Conservation (phyloP, 2,888 invertebrate genomes). For the Listrodromus nycthemerus region DNA sequence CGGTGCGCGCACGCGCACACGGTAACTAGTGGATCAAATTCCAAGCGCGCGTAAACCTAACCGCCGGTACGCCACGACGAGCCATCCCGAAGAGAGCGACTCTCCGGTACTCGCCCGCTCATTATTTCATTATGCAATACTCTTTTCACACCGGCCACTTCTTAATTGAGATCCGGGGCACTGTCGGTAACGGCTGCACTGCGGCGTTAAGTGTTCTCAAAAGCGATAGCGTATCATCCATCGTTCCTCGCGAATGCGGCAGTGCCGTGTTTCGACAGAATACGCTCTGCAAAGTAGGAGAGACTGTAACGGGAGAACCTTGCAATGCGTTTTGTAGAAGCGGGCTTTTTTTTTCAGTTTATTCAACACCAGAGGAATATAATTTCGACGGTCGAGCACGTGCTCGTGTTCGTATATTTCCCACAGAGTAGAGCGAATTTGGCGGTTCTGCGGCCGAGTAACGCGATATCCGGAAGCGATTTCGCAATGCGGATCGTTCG, state of each 20-base stretch:
- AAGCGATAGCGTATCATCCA: background rate
- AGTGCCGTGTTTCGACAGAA: background rate
- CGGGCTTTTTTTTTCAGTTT: background rate
- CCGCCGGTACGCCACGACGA: background rate
- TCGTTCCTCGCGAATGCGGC: background rate
- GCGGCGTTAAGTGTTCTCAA: background rate
- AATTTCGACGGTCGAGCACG: background rate
- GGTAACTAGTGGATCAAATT: slow-evolving; percentile 60
- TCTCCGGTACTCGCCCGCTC: slow-evolving; percentile 36
- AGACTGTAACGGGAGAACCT: background rate
- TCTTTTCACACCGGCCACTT: slow-evolving; percentile 62
- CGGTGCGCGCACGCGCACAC: background rate
- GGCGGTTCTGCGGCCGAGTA: slow-evolving; percentile 2
- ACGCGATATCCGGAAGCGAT: slow-evolving; percentile 1
- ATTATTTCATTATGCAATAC: slow-evolving; percentile 63
- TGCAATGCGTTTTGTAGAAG: background rate
- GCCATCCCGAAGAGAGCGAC: slow-evolving; percentile 13
- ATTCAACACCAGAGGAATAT: background rate
- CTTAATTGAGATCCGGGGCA: slow-evolving; percentile 46
- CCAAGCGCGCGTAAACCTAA: slow-evolving; percentile 54
- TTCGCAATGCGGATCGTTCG: slow-evolving; percentile 16
- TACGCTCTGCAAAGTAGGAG: background rate
- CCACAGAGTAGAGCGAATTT: slow-evolving; percentile 6
- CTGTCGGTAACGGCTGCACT: background rate
- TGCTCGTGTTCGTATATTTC: slow-evolving; percentile 7